A percentile compares a stretch with the other conserved stretches of the same genome.
Conservation (phyloP, 2,797 vertebrate species). For the Girardinus metallicus region DNA sequence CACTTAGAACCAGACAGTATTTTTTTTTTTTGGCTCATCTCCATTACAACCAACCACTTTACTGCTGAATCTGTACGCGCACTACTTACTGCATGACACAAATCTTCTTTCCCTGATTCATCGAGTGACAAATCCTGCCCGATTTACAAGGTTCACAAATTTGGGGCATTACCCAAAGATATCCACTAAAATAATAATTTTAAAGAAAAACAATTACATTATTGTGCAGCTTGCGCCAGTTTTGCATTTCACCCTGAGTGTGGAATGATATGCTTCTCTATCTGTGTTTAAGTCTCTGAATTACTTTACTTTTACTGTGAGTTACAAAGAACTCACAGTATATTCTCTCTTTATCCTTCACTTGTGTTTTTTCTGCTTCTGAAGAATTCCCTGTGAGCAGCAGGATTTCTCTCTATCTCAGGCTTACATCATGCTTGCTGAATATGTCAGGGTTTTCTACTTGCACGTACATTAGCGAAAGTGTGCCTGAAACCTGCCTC, state of each 20-base stretch:
- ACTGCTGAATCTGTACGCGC: not conserved
- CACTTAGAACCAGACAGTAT: not conserved
- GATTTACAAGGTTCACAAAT: not conserved
- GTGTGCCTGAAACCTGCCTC: constrained; percentile 43
- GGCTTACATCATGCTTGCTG: constrained; percentile 72
- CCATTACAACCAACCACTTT: not conserved
- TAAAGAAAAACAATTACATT: not conserved
- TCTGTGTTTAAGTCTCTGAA: not conserved
- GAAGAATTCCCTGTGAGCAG: constrained; percentile 23
- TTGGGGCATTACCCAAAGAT: not conserved
- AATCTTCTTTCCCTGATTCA: not conserved
- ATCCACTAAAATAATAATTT: not conserved
- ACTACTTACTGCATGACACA: not conserved
- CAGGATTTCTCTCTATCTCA: constrained; percentile 58
- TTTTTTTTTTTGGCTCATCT: not conserved
- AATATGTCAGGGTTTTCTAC: constrained; percentile 52
- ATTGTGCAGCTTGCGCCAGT: not conserved
- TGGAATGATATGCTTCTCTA: not conserved
- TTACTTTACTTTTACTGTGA: not conserved
- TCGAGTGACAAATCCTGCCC: not conserved
- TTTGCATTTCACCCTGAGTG: not conserved
- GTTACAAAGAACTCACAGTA: constrained; percentile 5
- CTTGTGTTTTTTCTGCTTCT: constrained; percentile 30
- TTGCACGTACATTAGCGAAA: constrained; percentile 39
- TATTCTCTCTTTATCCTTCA: constrained; percentile 24